These are phyloP conservation scores for Oscheius sp. DNA, from an alignment of 2,888 invertebrate genomes.

Conservation along the genomic window DNA sequence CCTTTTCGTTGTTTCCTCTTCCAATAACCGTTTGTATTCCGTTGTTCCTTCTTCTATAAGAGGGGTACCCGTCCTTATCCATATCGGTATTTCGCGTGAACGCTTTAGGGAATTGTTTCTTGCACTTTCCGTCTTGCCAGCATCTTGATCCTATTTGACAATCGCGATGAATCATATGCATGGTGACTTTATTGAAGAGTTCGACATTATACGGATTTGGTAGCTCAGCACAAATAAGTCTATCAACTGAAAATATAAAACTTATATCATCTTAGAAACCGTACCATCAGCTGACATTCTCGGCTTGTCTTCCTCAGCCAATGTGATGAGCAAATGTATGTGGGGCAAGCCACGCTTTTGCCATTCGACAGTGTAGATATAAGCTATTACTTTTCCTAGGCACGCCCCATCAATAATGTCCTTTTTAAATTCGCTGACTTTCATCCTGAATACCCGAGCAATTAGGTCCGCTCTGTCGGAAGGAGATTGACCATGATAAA, in stretches of 20 bases:
- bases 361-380: conserved; percentile 60
- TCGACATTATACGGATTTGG: conserved; percentile 37
- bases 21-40: conserved; percentile 33
- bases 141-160: conserved; percentile 67
- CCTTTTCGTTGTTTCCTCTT: too few species aligned
- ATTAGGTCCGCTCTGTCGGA: conserved; percentile 60
- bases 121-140: conserved; percentile 69
- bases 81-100: conserved; percentile 61
- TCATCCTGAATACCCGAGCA: conserved; percentile 59
- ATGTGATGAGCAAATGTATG: conserved; percentile 52
- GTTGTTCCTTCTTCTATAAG: conserved; percentile 67
- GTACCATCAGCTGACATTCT: neutral
- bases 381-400: conserved; percentile 51
- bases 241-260: too few species aligned
- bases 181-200: conserved; percentile 41
- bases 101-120: conserved; percentile 70
- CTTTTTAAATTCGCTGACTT: conserved; percentile 45
- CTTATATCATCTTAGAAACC: too few species aligned
- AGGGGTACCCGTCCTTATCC: conserved; percentile 69
- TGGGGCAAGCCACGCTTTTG: conserved; percentile 69
- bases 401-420: conserved; percentile 46
- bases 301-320: conserved; percentile 60
- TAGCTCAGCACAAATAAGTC: conserved; percentile 41
- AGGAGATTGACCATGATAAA: conserved; percentile 42
- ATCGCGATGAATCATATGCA: conserved; percentile 59